Base-by-base conservation (phyloP, 1,140 invertebrate species). In the Zaprionus capensis region DNA sequence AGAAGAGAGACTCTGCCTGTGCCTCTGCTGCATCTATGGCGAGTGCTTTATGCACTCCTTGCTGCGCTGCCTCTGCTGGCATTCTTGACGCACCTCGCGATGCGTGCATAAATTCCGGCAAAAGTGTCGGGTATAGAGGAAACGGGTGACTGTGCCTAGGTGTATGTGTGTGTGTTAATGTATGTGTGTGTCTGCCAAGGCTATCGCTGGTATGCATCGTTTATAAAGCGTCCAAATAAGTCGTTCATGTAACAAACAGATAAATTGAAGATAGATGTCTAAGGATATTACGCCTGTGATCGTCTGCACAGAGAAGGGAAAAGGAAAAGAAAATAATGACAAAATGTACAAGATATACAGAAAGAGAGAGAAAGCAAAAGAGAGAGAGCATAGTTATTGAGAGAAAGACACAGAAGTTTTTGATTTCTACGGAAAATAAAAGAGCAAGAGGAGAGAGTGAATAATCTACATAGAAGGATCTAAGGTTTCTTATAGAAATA, bases 91-190 rank as follows among this genome's bases (percentile, higher is more conserved):
- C 41, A 44, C 41, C 41, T 44, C 41, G n/a, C 6, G 7, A 7
- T 9, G 41, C 41, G 7, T 44, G 41, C 41, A 44, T 44, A 44
- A 44, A 44, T 44, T 44, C 41, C 41, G 41, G 41, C 15, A 41
- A 34, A 34, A 34, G 31, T 34, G 31, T 9, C 31, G 9, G 4
- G 31, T 9, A 15, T 6, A 41, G 15, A 17, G 41, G 41, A 6
- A 17, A 20, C 41, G 41, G 2, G 7, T 17, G 41, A 44, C 9
- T 44, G 41, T 44, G 81, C 20, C 46, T n/a, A 49, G 20, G 17
- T 67, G 36, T 38, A 14, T 38, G 2, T 14, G 34, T 38, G 34
- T 36, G 34, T 36, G 34, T 36, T 24, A 24, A 24, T 24, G 28
- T 28, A 7, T 58, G 36, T 38, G 36, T 15, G 36, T 38, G 36